Evolutionary conservation across 1,140 invertebrate species (phyloP).

Genomic region (Drosophila mayri): DNA sequence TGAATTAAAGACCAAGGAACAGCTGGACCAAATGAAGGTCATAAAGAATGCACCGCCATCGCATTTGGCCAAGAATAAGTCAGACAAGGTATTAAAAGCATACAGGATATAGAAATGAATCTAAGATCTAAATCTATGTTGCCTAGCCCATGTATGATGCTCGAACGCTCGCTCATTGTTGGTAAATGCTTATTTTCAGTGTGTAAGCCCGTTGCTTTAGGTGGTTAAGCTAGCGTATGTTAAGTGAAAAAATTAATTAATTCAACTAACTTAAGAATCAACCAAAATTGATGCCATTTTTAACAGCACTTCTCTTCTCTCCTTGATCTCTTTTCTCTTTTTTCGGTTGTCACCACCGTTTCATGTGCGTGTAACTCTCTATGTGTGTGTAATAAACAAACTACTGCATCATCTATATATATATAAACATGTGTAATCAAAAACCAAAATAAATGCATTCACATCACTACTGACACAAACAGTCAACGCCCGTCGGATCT

Average conservation of each 20-base stretch:
- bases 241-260: slow-evolving; percentile 15
- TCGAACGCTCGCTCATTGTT: slow-evolving; percentile 60
- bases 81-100: slow-evolving; percentile 90
- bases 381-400: slow-evolving; percentile 56
- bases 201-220: slow-evolving; percentile 28
- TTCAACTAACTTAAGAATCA: slow-evolving; percentile 58
- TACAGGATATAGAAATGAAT: neutral
- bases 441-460: slow-evolving; percentile 62
- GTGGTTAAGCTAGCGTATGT: slow-evolving; percentile 36
- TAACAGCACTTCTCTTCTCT: slow-evolving; percentile 74
- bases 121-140: slow-evolving; percentile 23
- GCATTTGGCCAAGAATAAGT: slow-evolving; percentile 93
- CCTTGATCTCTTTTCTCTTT: slow-evolving; percentile 59
- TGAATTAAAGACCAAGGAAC: slow-evolving; percentile 85
- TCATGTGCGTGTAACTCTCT: slow-evolving; percentile 68
- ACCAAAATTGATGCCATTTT: slow-evolving; percentile 51
- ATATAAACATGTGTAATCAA: slow-evolving; percentile 60
- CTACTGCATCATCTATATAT: slow-evolving; percentile 35
- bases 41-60: slow-evolving; percentile 93
- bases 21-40: slow-evolving; percentile 91
- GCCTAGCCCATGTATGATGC: slow-evolving; percentile 37
- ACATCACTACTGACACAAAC: slow-evolving; percentile 55
- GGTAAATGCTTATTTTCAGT: slow-evolving; percentile 61
- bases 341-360: slow-evolving; percentile 62
- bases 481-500: slow-evolving; percentile 96